Conservation (phyloP, 2,888 invertebrate genomes). For the Lymantria dispar region DNA sequence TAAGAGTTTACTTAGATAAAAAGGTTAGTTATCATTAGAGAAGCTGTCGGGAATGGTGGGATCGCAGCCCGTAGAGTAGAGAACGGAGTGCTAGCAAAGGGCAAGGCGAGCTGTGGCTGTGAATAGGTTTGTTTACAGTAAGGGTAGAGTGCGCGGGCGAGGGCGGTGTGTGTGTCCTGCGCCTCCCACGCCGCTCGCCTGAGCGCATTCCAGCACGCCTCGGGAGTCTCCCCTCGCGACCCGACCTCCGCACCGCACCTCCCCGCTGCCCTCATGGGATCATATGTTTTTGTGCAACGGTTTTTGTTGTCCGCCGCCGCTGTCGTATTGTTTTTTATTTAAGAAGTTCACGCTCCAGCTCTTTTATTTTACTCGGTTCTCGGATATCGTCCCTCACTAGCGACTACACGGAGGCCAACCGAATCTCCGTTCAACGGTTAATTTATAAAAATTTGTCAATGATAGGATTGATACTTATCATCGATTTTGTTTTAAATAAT, state of each 20-base stretch:
- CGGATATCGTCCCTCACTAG: constrained; percentile 62
- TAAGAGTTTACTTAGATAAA: constrained; percentile 4
- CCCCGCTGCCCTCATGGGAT: constrained; percentile 75
- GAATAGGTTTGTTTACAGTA: constrained; percentile 74
- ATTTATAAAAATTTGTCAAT: no score
- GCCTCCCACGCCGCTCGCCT: constrained; percentile 80
- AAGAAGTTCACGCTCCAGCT: constrained; percentile 75
- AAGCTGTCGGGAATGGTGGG: constrained; percentile 9
- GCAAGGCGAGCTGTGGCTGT: constrained; percentile 37
- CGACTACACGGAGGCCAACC: constrained; percentile 25
- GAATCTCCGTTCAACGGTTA: constrained; percentile 12
- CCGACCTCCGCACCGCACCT: constrained; percentile 38
- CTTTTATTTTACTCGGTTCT: constrained; percentile 72
- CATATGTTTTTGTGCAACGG: constrained; percentile 83
- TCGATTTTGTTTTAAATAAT: no score
- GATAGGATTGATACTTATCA: no score
- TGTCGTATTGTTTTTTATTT: constrained; percentile 71
- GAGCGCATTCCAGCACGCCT: constrained; percentile 82
- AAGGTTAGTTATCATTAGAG: constrained; percentile 31
- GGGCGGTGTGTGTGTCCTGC: constrained; percentile 70
- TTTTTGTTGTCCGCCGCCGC: constrained; percentile 81
- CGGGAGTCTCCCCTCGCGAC: constrained; percentile 53
- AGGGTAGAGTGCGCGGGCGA: constrained; percentile 52
- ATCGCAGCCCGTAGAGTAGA: neutral
- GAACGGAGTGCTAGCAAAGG: constrained; percentile 4